Percentiles rank a stretch among this genome's conserved stretches.
phyloP scores from a whole-genome alignment of 2,113 vertebrate species.

The Leucosticte australis region DNA sequence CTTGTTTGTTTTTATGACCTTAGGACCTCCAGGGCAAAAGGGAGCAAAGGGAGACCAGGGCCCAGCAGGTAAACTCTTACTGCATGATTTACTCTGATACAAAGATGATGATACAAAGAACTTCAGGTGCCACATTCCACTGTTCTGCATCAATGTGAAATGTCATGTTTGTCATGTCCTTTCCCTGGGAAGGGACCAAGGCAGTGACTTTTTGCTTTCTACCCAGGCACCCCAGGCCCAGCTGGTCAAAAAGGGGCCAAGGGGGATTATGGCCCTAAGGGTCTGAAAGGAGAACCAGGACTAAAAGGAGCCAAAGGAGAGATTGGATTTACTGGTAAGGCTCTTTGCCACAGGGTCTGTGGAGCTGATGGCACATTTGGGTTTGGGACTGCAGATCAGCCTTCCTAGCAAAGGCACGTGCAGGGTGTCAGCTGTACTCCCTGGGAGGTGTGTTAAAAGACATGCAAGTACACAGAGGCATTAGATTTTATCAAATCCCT shows the following conservation, averaged over 20 bases:
- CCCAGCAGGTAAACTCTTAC: constrained; percentile 46
- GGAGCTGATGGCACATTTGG: not conserved
- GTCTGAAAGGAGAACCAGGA: constrained; percentile 41
- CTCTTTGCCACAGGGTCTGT: not conserved
- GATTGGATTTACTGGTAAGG: not conserved
- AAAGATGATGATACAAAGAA: not conserved
- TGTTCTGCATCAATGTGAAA: not conserved
- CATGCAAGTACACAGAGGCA: not conserved
- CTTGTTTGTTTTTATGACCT: not conserved
- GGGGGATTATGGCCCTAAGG: not conserved
- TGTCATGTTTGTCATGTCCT: not conserved
- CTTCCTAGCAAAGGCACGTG: not conserved
- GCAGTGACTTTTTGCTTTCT: not conserved
- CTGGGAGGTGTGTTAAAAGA: not conserved
- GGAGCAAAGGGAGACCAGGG: constrained; percentile 69
- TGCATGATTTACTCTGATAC: not conserved
- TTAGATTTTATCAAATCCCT: not conserved
- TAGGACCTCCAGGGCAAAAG: constrained; percentile 67
- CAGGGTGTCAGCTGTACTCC: not conserved
- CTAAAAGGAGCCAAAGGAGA: constrained; percentile 37
- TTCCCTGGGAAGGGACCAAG: not conserved
- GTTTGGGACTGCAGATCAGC: not conserved
- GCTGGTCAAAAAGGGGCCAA: constrained; percentile 27
- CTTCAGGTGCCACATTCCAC: not conserved
- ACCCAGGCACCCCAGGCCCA: not conserved